phyloP scores from a whole-genome alignment of 2,888 invertebrate genomes.

The Listrodromus nycthemerus region DNA sequence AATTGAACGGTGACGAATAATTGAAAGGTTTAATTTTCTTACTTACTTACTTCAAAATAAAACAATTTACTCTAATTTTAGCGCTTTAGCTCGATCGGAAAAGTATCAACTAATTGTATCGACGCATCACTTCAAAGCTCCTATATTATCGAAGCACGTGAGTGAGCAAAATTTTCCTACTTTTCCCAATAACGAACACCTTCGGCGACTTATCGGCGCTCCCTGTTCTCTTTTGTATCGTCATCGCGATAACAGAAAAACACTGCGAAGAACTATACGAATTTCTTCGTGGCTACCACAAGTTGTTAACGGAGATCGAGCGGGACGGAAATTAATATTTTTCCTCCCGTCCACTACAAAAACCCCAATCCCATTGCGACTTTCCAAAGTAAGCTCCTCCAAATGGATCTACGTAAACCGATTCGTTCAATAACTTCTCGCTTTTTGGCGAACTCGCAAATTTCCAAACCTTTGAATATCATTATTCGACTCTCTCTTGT shows the following conservation, averaged over 20 bases:
- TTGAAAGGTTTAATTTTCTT: neutral
- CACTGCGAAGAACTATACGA: neutral
- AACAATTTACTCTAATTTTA: neutral
- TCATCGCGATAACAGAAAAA: neutral
- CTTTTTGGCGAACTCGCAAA: conserved; percentile 12
- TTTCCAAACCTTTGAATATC: conserved; percentile 50
- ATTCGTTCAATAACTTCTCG: conserved; percentile 4
- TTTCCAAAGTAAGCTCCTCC: conserved; percentile 27
- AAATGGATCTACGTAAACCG: conserved; percentile 19
- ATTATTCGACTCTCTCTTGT: neutral
- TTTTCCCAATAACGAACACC: conserved; percentile 26
- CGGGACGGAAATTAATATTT: neutral
- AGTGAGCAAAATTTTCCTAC: neutral
- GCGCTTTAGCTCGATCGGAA: neutral
- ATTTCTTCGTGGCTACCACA: neutral
- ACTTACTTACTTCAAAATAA: neutral
- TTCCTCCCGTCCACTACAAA: conserved; percentile 19
- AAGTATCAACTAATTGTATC: neutral
- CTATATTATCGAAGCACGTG: neutral
- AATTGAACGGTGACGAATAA: neutral
- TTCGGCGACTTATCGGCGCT: neutral
- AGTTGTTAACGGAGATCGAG: neutral
- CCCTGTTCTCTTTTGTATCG: neutral
- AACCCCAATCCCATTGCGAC: neutral
- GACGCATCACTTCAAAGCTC: no score